Percentiles rank a stretch among this genome's conserved stretches.
Evolutionary conservation across 1,140 invertebrate genomes (phyloP).

Genomic region (Gonioctena quinquepunctata): DNA sequence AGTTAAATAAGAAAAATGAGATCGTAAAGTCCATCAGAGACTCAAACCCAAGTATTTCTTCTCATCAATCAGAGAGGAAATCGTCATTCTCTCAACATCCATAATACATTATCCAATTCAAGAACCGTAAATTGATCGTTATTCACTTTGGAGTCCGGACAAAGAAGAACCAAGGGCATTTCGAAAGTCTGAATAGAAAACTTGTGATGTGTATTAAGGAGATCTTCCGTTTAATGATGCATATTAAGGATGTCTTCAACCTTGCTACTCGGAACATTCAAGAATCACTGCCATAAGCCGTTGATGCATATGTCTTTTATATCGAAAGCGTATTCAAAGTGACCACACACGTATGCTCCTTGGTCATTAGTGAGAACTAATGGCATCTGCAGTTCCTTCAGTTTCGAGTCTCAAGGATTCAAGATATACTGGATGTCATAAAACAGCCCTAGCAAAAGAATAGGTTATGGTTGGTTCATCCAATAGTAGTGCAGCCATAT

Average conservation of each 20-base stretch:
- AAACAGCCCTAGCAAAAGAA: too few species aligned
- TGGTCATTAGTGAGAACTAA: neutral
- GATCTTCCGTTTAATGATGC: neutral
- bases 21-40: neutral
- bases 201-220: neutral
- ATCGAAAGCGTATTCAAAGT: neutral
- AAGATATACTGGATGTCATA: too few species aligned
- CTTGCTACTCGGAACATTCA: neutral
- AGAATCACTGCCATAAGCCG: neutral
- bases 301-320: neutral
- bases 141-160: neutral
- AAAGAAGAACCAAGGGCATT: constrained; percentile 2
- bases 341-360: neutral
- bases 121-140: neutral
- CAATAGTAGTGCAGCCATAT: too few species aligned
- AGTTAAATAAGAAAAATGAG: neutral
- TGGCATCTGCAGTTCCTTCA: too few species aligned
- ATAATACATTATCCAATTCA: neutral
- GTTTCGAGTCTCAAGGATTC: too few species aligned
- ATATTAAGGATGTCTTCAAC: neutral
- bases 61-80: neutral
- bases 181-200: neutral
- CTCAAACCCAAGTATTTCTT: neutral
- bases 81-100: neutral
- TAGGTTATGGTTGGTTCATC: too few species aligned